These are phyloP conservation scores for Drosophila peninsularis DNA, from an alignment of 2,888 invertebrate species.

Conservation along the genomic window DNA sequence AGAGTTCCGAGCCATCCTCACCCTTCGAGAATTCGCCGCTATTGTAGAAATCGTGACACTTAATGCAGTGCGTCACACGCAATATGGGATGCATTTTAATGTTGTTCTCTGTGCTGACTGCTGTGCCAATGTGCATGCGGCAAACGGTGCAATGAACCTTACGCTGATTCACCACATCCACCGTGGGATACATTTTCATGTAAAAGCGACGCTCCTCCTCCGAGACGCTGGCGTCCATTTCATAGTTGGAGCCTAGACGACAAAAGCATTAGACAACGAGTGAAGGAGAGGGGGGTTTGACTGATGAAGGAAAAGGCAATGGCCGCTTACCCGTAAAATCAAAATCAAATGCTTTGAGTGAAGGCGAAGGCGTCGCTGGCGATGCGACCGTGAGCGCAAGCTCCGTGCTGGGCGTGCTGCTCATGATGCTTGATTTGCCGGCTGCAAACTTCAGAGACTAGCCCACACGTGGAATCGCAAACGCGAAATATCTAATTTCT, in stretches of 20 bases:
- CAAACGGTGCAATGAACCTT: slow-evolving; percentile 91
- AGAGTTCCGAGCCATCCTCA: slow-evolving; percentile 92
- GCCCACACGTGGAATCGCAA: slow-evolving; percentile 42
- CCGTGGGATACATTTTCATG: slow-evolving; percentile 86
- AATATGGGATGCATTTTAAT: slow-evolving; percentile 91
- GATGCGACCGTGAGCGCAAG: slow-evolving; percentile 23
- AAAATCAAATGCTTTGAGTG: slow-evolving; percentile 51
- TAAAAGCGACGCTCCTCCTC: slow-evolving; percentile 86
- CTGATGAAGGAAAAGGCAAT: background rate
- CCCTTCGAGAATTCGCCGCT: slow-evolving; percentile 93
- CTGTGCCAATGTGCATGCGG: slow-evolving; percentile 90
- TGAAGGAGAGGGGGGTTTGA: background rate
- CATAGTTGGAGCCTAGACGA: slow-evolving; percentile 75
- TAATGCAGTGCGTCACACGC: slow-evolving; percentile 89
- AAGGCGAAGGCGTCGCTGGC: slow-evolving; percentile 56
- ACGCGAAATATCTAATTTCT: slow-evolving; percentile 8
- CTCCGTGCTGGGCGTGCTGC: slow-evolving; percentile 44
- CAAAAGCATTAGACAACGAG: slow-evolving; percentile 5
- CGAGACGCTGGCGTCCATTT: slow-evolving; percentile 86
- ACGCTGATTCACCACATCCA: slow-evolving; percentile 87
- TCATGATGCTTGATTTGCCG: slow-evolving; percentile 41
- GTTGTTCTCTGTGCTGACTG: slow-evolving; percentile 87
- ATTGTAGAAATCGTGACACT: slow-evolving; percentile 91
- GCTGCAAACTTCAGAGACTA: slow-evolving; percentile 2
- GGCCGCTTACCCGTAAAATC: slow-evolving; percentile 56